Evolutionary conservation across 2,797 vertebrate genomes (phyloP), one percentile per base, ranked within the genome.

Genomic region (Phrynocephalus guinanensis): DNA sequence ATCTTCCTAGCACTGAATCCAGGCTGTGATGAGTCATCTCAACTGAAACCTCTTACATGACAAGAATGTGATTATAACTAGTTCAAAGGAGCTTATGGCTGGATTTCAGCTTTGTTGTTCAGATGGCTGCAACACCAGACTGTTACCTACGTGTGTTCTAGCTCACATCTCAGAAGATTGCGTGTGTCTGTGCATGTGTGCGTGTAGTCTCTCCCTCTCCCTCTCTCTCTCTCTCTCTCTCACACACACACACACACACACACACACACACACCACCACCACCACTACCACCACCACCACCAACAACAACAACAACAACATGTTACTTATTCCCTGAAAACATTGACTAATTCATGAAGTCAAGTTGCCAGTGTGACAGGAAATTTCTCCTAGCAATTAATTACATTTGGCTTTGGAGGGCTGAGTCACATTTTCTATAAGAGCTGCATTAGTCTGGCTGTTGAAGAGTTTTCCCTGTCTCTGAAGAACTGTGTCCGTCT

Each of bases 1-100:
- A 93, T 60, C 79, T 90, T 87, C 87, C 82, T 67, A 73, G 33
- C 84, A 28, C n/a, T 78, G 76, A 52, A 66, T 38, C 81, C 77
- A 89, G 83, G 90, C 85, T 8, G 4, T 48, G 15, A 28, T 30
- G 30, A 92, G 20, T 79, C 80, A 90, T 33, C 87, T 68, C 85
- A 90, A 90, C 87, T 56, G 90, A 93, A 94, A 48, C 3, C 71
- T 76, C 73, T 87, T 75, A 73, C 88, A 91, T 76, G 77, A 73
- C 52, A 91, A 71, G 28, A 89, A 11, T 79, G 13, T 83, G 67
- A 93, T 38, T 71, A 81, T 78, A 28, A 78, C 77, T 83, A 76
- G n/a, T 83, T 90, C 67, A 68, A 5, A 78, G 56, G 84, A 84
- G 75, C 13, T 84, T 78, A 38, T 2, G 44, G 38, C 2, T 7